Evolutionary conservation across 2,797 vertebrate species (phyloP), one percentile per base, ranked within the genome.

Genomic region (Syndactyla subalaris): DNA sequence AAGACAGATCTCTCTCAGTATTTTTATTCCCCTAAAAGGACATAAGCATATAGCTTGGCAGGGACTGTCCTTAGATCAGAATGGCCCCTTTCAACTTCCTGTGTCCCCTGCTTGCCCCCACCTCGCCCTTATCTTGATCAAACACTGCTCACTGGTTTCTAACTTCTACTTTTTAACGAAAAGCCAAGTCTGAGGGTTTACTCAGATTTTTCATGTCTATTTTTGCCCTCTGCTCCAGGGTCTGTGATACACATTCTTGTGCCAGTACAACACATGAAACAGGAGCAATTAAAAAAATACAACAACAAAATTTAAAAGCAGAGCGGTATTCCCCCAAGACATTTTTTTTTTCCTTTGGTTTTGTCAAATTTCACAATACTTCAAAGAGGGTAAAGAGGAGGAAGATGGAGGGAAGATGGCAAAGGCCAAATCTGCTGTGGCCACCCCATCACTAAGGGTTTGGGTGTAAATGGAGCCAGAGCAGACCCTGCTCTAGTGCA

Each of bases 241-340:
- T 45, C n/a, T 0, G 0, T 48, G 66, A 52, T 5, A 6, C 2
- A 27, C 14, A 9, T 59, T 58, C 49, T 34, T 66, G 46, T 22
- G n/a, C 36, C 39, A 71, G 41, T 19, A 48, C 21, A 70, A n/a
- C 5, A 46, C 43, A 7, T 1, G 2, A 83, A 95, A 51, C 12
- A 23, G 67, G 36, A 79, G 13, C 29, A 48, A 81, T 52, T 75
- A 2, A 76, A 81, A 79, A 87, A 71, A 24, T 3, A 38, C 3
- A 16, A 11, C 11, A 16, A 13, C 48, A 51, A 10, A 17, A 26
- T 14, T 32, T 55, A 27, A 76, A 89, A 79, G 36, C 52, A 76
- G 59, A 90, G 29, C 20, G 49, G 23, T 67, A 48, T 26, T 78
- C 19, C 17, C 38, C 9, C 10, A 16, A 52, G 8, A 17, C 12